Evolutionary conservation across 2,797 vertebrate genomes (phyloP), one percentile per base, ranked within the genome.

Genomic region (Aplochiton taeniatus): DNA sequence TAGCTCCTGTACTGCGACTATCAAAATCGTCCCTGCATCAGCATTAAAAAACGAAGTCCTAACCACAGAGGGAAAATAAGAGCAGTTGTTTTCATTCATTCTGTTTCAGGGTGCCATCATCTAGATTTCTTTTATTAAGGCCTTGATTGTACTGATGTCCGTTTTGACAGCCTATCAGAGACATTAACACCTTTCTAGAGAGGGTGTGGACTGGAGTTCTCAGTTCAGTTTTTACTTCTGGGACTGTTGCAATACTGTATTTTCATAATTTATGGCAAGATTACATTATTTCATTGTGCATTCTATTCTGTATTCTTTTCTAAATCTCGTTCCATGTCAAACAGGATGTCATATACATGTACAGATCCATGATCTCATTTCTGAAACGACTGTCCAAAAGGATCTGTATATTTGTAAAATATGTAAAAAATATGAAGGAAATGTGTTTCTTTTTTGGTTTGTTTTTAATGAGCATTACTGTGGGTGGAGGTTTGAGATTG

Each of bases 161-260:
- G 76, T 57, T 77, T 63, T 66, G 71, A 69, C 66, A 75, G 69
- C 67, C 69, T 60, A 54, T 75, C 78, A 72, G 12, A 63, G 17
- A 18, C 19, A 51, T 45, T 50, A 14, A 57, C 19, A 44, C 48
- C 48, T 45, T 52, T 19, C 67, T 19, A 18, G 41, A 69, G 58
- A 57, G n/a, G 31, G 58, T 46, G 31, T 58, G 11, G 70, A 80
- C 70, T 75, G 73, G 63, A 61, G 13, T 42, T 65, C 66, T n/a
- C 19, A 58, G 47, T 76, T 72, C 55, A 58, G 31, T 78, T 77
- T 91, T 92, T 87, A 92, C 93, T 90, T 94, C 91, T 95, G 95
- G 95, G 95, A 96, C 93, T 96, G 95, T 94, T 96, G 96, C 96
- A 98, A 97, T 98, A 98, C 92, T 87, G 80, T 87, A 68, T 82